Base-by-base conservation (phyloP, 2,888 invertebrate genomes). In the Pterobdella sp. region DNA sequence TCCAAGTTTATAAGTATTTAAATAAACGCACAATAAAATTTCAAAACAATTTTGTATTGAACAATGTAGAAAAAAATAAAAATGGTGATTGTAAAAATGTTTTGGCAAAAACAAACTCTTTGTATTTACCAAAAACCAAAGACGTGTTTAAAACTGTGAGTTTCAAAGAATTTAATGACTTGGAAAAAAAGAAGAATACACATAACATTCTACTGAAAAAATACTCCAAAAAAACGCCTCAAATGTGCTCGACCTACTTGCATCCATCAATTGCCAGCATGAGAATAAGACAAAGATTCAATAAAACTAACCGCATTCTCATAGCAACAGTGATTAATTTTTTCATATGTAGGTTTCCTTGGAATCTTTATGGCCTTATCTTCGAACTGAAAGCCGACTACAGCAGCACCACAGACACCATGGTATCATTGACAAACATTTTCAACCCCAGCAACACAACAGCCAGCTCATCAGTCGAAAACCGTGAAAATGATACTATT, bases 301-400 rank as follows among this genome's bases (percentile, higher is more conserved):
- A 86, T 31, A 79, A 80, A 75, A 82, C 82, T 49, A 81, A 80
- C 75, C 80, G 80, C 73, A 82, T 82, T 67, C 79, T 83, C 0
- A 78, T 81, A 34, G 77, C 81, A 42, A 82, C 82, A 52, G 81
- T 82, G 31, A 75, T 80, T 18, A 76, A 81, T 31, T 83, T 82
- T 76, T 79, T 80, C n/a, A 73, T 81, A 1, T 83, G 82, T 74
- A 82, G 82, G 82, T 76, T 82, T 64, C 83, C 83, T 2, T 81
- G 81, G 81, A 81, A 80, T 74, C 74, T 81, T 29, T 80, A 80
- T 74, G 76, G 78, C n/a, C 76, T 82, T 4, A 77, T 81, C 18
- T 74, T 80, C 29, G 81, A 82, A 75, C 79, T 82, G 71, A 76
- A 78, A 68, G 78, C 77, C 34, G 74, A 76, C 64, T 65, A 78